These are phyloP conservation scores for Sminthurinus signatus DNA, from an alignment of 1,140 invertebrate species.

Conservation along the genomic window DNA sequence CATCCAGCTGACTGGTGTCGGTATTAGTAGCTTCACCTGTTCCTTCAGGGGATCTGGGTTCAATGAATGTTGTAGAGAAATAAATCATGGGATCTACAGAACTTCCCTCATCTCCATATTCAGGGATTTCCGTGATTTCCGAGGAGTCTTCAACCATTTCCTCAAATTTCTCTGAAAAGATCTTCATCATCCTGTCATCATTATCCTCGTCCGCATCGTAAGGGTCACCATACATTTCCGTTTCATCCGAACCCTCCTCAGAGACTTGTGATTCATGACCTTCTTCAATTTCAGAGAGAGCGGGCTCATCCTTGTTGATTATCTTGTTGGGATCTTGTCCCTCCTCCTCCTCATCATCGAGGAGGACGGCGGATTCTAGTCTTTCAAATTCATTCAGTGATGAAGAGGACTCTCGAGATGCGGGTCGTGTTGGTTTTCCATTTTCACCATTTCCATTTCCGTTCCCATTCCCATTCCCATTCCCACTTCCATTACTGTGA, in stretches of 20 bases:
- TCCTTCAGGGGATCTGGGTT: conserved; percentile 24
- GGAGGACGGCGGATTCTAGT: conserved; percentile 79
- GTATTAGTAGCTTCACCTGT: not conserved
- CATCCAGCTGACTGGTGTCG: conserved; percentile 17
- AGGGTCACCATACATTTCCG: conserved; percentile 55
- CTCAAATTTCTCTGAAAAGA: conserved; percentile 64
- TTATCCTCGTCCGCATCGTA: conserved; percentile 48
- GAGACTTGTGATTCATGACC: conserved; percentile 57
- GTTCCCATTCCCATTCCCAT: conserved; percentile 11
- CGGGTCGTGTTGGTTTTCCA: conserved; percentile 16
- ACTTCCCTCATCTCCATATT: conserved; percentile 18
- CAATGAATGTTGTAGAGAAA: conserved; percentile 35
- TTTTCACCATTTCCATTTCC: conserved; percentile 23
- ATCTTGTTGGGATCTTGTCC: conserved; percentile 53
- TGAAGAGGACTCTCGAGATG: conserved; percentile 31
- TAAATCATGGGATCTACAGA: conserved; percentile 22
- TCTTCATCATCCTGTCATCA: conserved; percentile 59
- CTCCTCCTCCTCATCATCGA: conserved; percentile 68
- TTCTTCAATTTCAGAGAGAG: conserved; percentile 66
- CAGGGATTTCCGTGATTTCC: conserved; percentile 28
- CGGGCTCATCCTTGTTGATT: conserved; percentile 78
- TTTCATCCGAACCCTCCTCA: conserved; percentile 57
- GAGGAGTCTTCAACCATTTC: conserved; percentile 52
- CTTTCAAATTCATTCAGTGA: conserved; percentile 72
- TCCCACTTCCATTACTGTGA: too few species aligned